These are phyloP conservation scores for Orycteropus afer DNA, from an alignment of 2,113 vertebrate species.

Conservation along the genomic window DNA sequence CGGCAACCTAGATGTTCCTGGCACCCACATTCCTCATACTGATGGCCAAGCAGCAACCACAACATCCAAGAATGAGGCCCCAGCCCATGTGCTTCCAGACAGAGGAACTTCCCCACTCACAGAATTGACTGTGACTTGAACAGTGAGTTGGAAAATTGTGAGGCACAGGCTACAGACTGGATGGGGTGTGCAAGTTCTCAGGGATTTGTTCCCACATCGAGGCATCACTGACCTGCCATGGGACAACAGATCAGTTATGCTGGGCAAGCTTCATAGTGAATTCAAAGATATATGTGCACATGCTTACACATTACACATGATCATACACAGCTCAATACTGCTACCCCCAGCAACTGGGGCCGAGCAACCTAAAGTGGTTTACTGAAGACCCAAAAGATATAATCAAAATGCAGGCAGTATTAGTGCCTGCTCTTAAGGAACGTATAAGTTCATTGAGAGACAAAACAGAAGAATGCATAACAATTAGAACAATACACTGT, in stretches of 20 bases:
- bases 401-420: not conserved
- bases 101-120: not conserved
- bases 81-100: not conserved
- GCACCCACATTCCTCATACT: not conserved
- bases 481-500: not conserved
- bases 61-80: not conserved
- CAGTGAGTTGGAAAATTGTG: not conserved
- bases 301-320: fast-evolving
- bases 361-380: not conserved
- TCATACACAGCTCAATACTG: not conserved
- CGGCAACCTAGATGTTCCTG: conserved; percentile 45
- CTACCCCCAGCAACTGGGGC: not conserved
- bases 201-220: too few relatives aligned
- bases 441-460: not conserved
- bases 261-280: fast-evolving
- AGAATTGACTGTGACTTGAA: not conserved
- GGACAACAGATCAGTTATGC: not conserved
- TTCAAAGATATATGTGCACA: fast-evolving
- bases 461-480: not conserved
- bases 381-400: not conserved
- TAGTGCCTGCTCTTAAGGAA: not conserved
- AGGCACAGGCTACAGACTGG: not conserved
- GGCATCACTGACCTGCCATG: fast-evolving
- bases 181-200: not conserved
- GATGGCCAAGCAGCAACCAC: not conserved